These are phyloP conservation scores for Julus scanicus DNA, from an alignment of 2,888 invertebrate genomes.

Conservation along the genomic window DNA sequence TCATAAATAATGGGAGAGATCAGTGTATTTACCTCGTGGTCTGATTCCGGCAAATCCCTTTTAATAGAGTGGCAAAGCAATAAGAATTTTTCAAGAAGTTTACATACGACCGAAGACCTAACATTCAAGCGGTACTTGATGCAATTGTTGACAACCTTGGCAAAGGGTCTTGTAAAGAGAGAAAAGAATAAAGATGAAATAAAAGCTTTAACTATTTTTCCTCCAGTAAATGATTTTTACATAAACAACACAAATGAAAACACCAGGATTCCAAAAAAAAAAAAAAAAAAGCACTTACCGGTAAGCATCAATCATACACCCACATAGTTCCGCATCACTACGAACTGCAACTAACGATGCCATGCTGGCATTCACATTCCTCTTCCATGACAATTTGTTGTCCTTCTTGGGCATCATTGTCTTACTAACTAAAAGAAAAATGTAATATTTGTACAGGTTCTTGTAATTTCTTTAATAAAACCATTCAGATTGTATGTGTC, in stretches of 20 bases:
- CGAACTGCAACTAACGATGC: neutral
- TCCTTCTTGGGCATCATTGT: neutral
- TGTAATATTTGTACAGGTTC: too few species aligned
- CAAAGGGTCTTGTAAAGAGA: neutral
- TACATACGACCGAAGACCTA: neutral
- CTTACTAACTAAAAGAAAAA: neutral
- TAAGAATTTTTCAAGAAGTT: neutral
- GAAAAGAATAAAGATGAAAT: neutral
- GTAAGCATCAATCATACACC: neutral
- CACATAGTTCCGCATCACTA: neutral
- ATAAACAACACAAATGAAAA: neutral
- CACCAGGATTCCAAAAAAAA: neutral
- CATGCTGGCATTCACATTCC: neutral
- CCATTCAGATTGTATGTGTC: too few species aligned
- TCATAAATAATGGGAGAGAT: too few species aligned
- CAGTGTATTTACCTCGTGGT: neutral
- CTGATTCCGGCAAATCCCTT: neutral
- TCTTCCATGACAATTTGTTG: neutral
- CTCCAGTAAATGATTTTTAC: neutral
- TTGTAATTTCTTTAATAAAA: too few species aligned
- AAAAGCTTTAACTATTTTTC: neutral
- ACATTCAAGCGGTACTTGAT: neutral
- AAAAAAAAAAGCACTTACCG: neutral
- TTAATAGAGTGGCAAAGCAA: conserved; percentile 2
- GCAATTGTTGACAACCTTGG: neutral